Percentiles rank a stretch among this genome's conserved stretches.
phyloP scores from a whole-genome alignment of 2,888 invertebrate species.

The Yponomeuta plumbellus region DNA sequence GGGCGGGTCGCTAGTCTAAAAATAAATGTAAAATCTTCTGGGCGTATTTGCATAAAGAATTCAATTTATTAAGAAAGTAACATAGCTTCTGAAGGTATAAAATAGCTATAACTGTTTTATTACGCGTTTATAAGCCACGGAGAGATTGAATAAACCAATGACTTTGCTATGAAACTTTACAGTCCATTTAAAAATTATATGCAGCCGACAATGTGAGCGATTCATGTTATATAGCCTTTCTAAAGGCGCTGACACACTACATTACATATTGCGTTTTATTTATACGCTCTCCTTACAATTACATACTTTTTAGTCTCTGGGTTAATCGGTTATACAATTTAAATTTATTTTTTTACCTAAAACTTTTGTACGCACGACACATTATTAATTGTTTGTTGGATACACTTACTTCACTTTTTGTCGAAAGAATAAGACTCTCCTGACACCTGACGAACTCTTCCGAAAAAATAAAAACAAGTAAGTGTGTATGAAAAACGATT shows the following conservation, averaged over 20 bases:
- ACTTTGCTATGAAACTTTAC: background rate
- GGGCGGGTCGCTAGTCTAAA: too few species aligned
- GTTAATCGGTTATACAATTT: too few species aligned
- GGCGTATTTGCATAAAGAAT: background rate
- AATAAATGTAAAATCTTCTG: background rate
- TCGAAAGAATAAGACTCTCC: too few species aligned
- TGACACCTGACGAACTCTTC: too few species aligned
- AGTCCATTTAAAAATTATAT: conserved; percentile 1
- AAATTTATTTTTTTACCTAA: too few species aligned
- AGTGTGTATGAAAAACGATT: too few species aligned
- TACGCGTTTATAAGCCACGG: background rate
- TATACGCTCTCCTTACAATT: too few species aligned
- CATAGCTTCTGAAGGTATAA: background rate
- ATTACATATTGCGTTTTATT: background rate
- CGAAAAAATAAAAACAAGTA: too few species aligned
- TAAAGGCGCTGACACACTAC: background rate
- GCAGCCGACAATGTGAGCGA: background rate
- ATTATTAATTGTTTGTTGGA: too few species aligned
- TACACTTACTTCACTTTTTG: too few species aligned
- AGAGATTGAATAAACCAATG: conserved; percentile 1
- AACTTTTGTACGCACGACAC: too few species aligned
- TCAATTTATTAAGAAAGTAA: background rate
- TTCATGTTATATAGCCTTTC: background rate
- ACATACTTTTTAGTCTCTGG: too few species aligned
- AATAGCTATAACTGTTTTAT: background rate